A percentile compares a stretch with the other conserved stretches of the same genome.
Conservation (phyloP, 2,888 invertebrate species). For the Parnassius apollo region DNA sequence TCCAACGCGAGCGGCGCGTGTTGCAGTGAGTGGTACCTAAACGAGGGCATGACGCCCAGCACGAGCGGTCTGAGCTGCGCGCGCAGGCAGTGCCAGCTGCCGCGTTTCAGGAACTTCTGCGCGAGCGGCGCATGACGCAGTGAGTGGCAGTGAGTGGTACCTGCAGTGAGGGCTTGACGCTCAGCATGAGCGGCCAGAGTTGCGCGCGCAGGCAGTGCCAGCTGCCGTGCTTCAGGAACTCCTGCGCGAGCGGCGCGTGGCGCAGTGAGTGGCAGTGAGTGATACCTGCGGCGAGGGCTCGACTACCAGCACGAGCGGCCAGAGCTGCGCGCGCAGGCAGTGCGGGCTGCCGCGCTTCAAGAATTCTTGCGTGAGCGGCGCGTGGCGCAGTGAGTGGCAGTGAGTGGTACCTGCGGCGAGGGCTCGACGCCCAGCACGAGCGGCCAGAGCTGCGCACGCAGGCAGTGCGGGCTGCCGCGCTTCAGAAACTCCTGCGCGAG, state of each 20-base stretch:
- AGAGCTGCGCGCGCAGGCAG: too few species aligned
- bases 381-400: slow-evolving; percentile 83
- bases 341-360: too few species aligned
- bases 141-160: slow-evolving; percentile 32
- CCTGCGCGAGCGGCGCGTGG: too few species aligned
- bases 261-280: too few species aligned
- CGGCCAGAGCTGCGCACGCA: slow-evolving; percentile 92
- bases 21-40: slow-evolving; percentile 30
- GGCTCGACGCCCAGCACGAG: slow-evolving; percentile 91
- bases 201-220: too few species aligned
- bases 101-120: slow-evolving; percentile 94
- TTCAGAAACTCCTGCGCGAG: slow-evolving; percentile 95
- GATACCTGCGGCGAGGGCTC: too few species aligned
- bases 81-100: slow-evolving; percentile 89
- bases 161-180: too few species aligned
- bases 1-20: not conserved
- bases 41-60: slow-evolving; percentile 88
- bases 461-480: slow-evolving; percentile 88
- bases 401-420: slow-evolving; percentile 78
- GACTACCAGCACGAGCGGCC: too few species aligned
- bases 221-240: too few species aligned
- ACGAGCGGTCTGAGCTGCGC: slow-evolving; percentile 93
- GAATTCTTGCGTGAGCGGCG: slow-evolving; percentile 43
- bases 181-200: too few species aligned
- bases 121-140: slow-evolving; percentile 92